Percentiles rank a stretch among this genome's conserved stretches.
These are phyloP conservation scores for Danaus chrysippus DNA, from an alignment of 2,888 invertebrate genomes.

Conservation along the genomic window DNA sequence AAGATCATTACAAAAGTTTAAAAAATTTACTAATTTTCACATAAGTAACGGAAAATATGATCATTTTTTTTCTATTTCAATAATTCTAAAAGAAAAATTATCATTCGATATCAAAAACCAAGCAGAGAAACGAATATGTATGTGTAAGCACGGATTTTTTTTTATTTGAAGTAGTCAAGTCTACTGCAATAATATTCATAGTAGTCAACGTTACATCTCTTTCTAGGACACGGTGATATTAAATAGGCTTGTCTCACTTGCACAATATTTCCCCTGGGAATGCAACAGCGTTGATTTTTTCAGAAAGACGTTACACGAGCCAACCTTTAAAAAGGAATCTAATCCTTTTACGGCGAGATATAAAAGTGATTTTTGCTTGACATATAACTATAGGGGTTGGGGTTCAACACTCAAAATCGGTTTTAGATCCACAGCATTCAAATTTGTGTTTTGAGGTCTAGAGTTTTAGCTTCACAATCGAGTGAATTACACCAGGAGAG, in stretches of 20 bases:
- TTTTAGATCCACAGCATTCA: conserved; percentile 2
- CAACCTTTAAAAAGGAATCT: conserved; percentile 4
- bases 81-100: no score
- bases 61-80: no score
- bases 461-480: background rate
- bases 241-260: conserved; percentile 18
- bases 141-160: no score
- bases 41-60: no score
- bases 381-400: conserved; percentile 2
- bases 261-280: conserved; percentile 18
- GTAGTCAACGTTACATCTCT: background rate
- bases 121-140: no score
- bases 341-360: background rate
- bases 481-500: conserved; percentile 12
- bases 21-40: no score
- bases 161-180: no score
- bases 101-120: no score
- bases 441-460: background rate
- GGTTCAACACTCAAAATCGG: conserved; percentile 5
- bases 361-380: conserved; percentile 10
- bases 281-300: conserved; percentile 21
- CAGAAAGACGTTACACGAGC: conserved; percentile 9
- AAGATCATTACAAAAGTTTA: no score
- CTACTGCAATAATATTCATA: no score
- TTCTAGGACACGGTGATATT: background rate